Conservation (phyloP, 92 coral and sea anemone species). For the Palythoa grandis region DNA sequence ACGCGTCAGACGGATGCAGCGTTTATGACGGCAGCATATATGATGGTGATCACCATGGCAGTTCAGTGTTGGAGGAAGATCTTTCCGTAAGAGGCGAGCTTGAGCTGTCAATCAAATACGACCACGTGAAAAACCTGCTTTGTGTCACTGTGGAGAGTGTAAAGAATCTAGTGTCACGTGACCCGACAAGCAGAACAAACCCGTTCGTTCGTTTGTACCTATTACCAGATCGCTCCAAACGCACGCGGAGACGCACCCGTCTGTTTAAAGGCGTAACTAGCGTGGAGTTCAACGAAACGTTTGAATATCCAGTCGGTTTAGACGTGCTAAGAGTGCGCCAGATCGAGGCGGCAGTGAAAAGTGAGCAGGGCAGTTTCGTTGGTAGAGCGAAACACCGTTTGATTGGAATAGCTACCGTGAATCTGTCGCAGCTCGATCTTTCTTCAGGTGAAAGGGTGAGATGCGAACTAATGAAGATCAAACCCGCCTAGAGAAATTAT, state of each 20-base stretch:
- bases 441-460: slow-evolving; percentile 62
- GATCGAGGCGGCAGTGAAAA: slow-evolving; percentile 92
- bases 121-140: slow-evolving; percentile 80
- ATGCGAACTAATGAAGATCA: slow-evolving; percentile 65
- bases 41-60: slow-evolving; percentile 60
- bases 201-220: slow-evolving; percentile 94
- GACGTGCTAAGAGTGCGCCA: slow-evolving; percentile 73
- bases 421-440: slow-evolving; percentile 74
- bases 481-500: background rate
- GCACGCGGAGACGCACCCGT: slow-evolving; percentile 82
- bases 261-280: slow-evolving; percentile 66
- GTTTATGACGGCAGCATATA: slow-evolving; percentile 85
- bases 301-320: slow-evolving; percentile 81
- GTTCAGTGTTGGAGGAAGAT: slow-evolving; percentile 64
- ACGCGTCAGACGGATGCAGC: slow-evolving; percentile 72
- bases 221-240: slow-evolving; percentile 95
- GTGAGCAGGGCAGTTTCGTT: slow-evolving; percentile 73
- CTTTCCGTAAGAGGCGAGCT: slow-evolving; percentile 79
- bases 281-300: slow-evolving; percentile 83
- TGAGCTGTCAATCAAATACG: slow-evolving; percentile 73
- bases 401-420: slow-evolving; percentile 76
- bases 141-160: slow-evolving; percentile 76
- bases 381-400: slow-evolving; percentile 74
- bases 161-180: slow-evolving; percentile 72
- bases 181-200: slow-evolving; percentile 81